Conservation (phyloP, 2,797 vertebrate species). For the Phoebastria nigripes region DNA sequence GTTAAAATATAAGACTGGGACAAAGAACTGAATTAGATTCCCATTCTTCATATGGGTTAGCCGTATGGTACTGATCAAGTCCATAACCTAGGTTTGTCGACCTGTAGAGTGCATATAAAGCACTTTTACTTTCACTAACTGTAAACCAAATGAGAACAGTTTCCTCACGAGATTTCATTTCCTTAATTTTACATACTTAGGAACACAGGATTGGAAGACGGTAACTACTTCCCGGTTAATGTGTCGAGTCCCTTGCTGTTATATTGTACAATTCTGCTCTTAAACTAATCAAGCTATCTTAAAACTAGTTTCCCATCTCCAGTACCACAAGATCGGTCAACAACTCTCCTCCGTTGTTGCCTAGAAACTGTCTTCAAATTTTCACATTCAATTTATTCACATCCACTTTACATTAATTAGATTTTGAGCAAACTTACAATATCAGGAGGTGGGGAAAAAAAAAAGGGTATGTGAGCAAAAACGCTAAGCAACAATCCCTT, state of each 20-base stretch:
- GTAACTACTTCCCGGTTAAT: background rate
- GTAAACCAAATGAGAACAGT: background rate
- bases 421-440: background rate
- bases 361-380: background rate
- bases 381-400: background rate
- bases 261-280: background rate
- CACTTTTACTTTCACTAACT: background rate
- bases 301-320: background rate
- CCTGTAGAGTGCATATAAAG: background rate
- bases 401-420: background rate
- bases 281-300: background rate
- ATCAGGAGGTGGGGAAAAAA: background rate
- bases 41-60: background rate
- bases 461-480: background rate
- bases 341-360: background rate
- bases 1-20: background rate
- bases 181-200: background rate
- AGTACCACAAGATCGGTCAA: background rate
- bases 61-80: background rate
- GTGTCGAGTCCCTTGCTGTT: background rate
- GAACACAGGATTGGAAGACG: background rate
- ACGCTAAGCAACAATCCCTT: background rate
- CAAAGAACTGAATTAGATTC: background rate
- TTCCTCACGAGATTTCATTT: background rate
- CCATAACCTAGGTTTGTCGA: accelerated